Percentiles rank a stretch among this genome's conserved stretches.
Evolutionary conservation across 2,113 vertebrate species (phyloP).

Genomic region (Butorides virescens): DNA sequence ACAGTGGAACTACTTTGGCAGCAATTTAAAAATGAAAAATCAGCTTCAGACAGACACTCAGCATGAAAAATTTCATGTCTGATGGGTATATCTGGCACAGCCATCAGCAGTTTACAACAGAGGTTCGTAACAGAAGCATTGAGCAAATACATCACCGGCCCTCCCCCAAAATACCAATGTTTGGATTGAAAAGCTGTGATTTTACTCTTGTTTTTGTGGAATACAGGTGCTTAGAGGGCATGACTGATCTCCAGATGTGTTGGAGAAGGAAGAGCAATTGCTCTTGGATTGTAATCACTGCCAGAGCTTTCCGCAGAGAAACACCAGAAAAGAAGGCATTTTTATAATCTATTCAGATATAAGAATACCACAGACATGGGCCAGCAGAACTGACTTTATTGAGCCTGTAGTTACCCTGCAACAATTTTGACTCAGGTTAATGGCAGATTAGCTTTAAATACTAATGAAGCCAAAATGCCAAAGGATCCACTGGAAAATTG

Average conservation of each 20-base stretch:
- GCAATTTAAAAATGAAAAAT: neutral
- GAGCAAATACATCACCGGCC: neutral
- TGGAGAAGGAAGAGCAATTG: neutral
- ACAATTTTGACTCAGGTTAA: neutral
- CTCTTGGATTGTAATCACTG: neutral
- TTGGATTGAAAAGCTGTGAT: neutral
- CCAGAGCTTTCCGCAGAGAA: neutral
- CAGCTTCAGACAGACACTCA: neutral
- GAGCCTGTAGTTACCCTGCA: neutral
- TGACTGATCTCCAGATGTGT: neutral
- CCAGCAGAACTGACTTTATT: neutral
- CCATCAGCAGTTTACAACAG: neutral
- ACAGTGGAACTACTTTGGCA: neutral
- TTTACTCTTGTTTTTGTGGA: neutral
- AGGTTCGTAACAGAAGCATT: neutral
- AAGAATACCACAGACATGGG: neutral
- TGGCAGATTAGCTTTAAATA: neutral
- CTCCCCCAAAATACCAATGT: neutral
- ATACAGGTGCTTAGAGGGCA: neutral
- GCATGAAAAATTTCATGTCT: neutral
- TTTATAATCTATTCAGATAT: neutral
- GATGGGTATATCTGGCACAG: neutral
- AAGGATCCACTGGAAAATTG: neutral
- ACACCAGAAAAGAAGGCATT: neutral
- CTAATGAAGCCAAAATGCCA: neutral